A percentile compares a stretch with the other conserved stretches of the same genome.
phyloP scores from a whole-genome alignment of 2,888 invertebrate genomes.

The Euplexia lucipara region DNA sequence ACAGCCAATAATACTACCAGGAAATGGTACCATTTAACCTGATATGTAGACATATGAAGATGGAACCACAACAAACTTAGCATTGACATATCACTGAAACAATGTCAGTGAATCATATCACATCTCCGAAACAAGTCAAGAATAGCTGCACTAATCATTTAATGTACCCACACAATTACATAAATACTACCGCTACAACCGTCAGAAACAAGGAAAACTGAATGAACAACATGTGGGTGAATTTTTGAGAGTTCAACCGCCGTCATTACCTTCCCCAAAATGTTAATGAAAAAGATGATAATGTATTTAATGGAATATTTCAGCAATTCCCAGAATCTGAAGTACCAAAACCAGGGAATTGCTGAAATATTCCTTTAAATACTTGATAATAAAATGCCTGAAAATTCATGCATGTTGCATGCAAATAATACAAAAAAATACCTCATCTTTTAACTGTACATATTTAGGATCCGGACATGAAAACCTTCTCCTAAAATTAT shows the following conservation, averaged over 20 bases:
- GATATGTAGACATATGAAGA: conserved; percentile 3
- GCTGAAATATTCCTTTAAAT: no score
- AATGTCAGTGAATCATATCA: conserved; percentile 51
- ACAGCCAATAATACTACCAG: not conserved
- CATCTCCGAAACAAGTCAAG: conserved; percentile 30
- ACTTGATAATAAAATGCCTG: no score
- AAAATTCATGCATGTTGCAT: no score
- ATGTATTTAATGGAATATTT: no score
- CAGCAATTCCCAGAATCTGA: no score
- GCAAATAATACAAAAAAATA: conserved; percentile 57
- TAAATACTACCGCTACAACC: conserved; percentile 12
- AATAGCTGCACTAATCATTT: conserved; percentile 39
- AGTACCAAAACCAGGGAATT: no score
- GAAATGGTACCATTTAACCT: conserved; percentile 6
- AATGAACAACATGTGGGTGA: conserved; percentile 23
- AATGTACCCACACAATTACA: conserved; percentile 48
- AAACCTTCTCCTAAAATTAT: conserved; percentile 72
- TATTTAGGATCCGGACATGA: conserved; percentile 76
- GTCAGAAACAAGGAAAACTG: conserved; percentile 37
- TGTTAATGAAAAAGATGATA: no score
- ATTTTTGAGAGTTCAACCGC: no score
- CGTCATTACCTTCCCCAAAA: no score
- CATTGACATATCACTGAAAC: conserved; percentile 34
- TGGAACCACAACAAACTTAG: conserved; percentile 15
- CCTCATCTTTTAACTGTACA: conserved; percentile 75